A percentile compares a stretch with the other conserved stretches of the same genome.
Evolutionary conservation across 2,113 vertebrate species (phyloP).

Genomic region (Agelaius phoeniceus): DNA sequence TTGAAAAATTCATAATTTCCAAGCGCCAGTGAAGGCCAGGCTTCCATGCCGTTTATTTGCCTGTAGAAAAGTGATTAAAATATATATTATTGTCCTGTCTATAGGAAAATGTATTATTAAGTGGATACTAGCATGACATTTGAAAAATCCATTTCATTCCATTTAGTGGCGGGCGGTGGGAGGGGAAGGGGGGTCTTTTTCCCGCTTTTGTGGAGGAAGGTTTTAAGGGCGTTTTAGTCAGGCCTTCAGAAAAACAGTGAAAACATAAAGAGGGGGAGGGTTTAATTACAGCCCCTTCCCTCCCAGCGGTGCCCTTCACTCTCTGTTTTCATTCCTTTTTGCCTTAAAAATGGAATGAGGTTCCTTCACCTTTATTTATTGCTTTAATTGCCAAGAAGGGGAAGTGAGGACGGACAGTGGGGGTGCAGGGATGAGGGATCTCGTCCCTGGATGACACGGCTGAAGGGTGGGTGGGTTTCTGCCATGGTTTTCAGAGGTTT

Average conservation of each 20-base stretch:
- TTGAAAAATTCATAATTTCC: conserved; percentile 90
- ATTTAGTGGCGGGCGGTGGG: conserved; percentile 57
- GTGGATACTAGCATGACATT: conserved; percentile 80
- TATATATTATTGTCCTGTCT: conserved; percentile 85
- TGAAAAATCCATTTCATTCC: conserved; percentile 81
- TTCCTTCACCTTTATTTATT: conserved; percentile 50
- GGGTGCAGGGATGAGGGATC: background rate
- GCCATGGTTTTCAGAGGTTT: background rate
- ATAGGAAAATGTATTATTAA: conserved; percentile 85
- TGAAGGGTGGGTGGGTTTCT: background rate
- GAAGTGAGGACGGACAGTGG: rapidly evolving
- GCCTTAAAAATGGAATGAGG: conserved; percentile 13
- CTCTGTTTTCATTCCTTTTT: background rate
- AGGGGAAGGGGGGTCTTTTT: background rate
- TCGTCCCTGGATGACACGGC: rapidly evolving
- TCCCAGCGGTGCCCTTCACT: conserved; percentile 7
- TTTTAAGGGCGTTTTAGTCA: conserved; percentile 68
- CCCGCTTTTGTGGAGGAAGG: conserved; percentile 32
- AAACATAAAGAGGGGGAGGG: background rate
- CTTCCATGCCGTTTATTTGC: conserved; percentile 77
- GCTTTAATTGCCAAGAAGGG: conserved; percentile 1
- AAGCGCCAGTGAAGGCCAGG: conserved; percentile 86
- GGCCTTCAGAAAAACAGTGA: conserved; percentile 57
- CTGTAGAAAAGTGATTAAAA: conserved; percentile 84
- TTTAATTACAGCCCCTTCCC: conserved; percentile 70